Evolutionary conservation across 2,888 invertebrate genomes (phyloP), one percentile per base, ranked within the genome.

Genomic region (Drosophila antonietae): DNA sequence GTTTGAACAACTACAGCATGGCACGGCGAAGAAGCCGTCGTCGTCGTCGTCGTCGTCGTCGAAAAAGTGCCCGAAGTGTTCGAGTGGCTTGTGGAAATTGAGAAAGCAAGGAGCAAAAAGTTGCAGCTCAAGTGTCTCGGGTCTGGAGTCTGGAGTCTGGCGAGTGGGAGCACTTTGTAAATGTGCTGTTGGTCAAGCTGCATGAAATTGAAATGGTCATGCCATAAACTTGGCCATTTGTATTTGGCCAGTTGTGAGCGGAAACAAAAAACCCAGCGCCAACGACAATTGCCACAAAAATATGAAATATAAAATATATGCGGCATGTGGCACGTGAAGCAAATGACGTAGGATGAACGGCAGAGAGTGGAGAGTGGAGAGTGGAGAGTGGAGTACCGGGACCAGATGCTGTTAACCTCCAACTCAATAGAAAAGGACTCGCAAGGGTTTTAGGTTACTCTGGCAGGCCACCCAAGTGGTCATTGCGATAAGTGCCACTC

Each of bases 121-220:
- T 81, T 72, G 51, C 52, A 57, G 68, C 76, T 81, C 65, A 65
- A 83, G 84, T 75, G 60, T 56, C 52, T 58, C 12, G 8, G 8
- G n/a, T n/a, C n/a, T n/a, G n/a, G n/a, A n/a, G 12, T 5, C 28
- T 4, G 28, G 28, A 28, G 28, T 28, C 28, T 5, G 18, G 20
- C 18, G 14, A 43, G 37, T 12, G 23, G 23, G 18, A 20, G 52
- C 63, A 61, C 64, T 77, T 75, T 75, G 75, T 78, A 75, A 84
- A 69, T 85, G 76, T 67, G 75, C 55, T 37, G 77, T 53, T 77
- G 89, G 83, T 89, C 83, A 89, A 84, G 87, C 81, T 87, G 87
- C 89, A 87, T 84, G 84, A 84, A 89, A 84, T 84, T 89, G 89
- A 89, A 84, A 84, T 89, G 87, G 81, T 71, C 84, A 68, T 69